Evolutionary conservation across 1,140 invertebrate species (phyloP), one percentile per base, ranked within the genome.

Genomic region (Drosophila nigromelanica): DNA sequence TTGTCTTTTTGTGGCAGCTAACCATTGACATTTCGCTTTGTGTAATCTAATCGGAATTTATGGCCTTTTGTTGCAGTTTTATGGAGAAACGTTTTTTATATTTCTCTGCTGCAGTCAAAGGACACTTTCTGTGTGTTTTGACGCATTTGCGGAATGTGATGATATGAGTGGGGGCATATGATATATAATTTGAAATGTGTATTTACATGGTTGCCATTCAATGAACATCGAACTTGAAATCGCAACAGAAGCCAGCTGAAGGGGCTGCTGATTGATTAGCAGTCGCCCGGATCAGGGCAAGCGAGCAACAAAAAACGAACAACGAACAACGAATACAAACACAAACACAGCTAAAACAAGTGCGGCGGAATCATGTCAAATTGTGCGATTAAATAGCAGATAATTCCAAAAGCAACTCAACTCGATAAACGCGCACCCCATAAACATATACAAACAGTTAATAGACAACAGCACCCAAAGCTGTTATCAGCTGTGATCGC

Each of bases 1-100:
- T 48, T 73, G 35, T 61, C 40, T 45, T 58, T 58, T 27, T 21
- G 33, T 12, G 21, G 14, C n/a, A 45, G 58, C 42, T 43, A 74
- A 52, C 67, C 59, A 73, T 62, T 73, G 63, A 76, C 73, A 63
- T 66, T 76, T 62, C 64, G 83, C 70, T 87, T 89, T 87, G 79
- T 87, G 82, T 87, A 87, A 87, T 87, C 82, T 87, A 89, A 87
- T 87, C 82, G 76, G 52, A 76, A 87, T 87, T 87, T 87, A 87
- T 87, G 82, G 72, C 64, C 66, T 78, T 70, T 74, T 12, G 67
- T 68, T 82, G 82, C 79, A 73, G 69, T 85, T 74, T 68, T 76
- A 76, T 83, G 76, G 59, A 70, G 61, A 52, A 8, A 7, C 5
- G 7, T 54, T 55, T 59, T 66, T 43, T 42, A 3, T 15, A 14